Base-by-base conservation (phyloP, 2,888 invertebrate species). In the Carcina quercana region DNA sequence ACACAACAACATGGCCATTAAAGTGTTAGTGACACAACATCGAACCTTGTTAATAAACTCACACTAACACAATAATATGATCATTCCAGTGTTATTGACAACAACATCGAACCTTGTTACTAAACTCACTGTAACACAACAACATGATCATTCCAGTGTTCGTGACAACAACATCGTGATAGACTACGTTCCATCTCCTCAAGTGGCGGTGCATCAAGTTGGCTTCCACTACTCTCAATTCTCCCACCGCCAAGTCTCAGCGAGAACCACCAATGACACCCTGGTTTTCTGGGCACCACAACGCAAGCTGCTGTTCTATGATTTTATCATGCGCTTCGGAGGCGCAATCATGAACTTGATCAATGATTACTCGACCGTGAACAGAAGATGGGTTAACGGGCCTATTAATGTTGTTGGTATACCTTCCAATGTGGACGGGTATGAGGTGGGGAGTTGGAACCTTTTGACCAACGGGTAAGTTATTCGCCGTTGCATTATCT, bases 381-480 rank as follows among this genome's bases (percentile, higher is more conserved):
- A 66, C 8, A 53, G 68, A 3, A 57, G 69, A 3, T 38, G 82
- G 12, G 53, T 71, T 19, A 55, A 63, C 35, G 75, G 73, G 3
- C 69, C 76, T 1, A 83, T 83, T 20, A 80, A 82, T 53, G 46
- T 83, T 14, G 56, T 79, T 0, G 61, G 75, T 0, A 67, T 80
- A 2, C 82, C 82, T 1, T 44, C 50, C 2, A 45, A 56, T 6
- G 38, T 80, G 33, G 56, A 64, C 41, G 70, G 73, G 2, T 82
- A 75, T 47, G 80, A 80, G 40, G 54, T 70, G 28, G 68, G 64
- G 2, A 76, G 78, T 37, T 82, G 80, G 80, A 78, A 72, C 58
- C 54, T 80, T 26, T 50, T 79, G 24, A 75, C 75, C n/a, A 76
- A 73, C 42, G 67, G 72, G 80, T 80, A 47, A 65, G 72, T n/a